Evolutionary conservation across 53 echinoderm and acorn worm species (phyloP).

Genomic region (Astropecten irregularis): DNA sequence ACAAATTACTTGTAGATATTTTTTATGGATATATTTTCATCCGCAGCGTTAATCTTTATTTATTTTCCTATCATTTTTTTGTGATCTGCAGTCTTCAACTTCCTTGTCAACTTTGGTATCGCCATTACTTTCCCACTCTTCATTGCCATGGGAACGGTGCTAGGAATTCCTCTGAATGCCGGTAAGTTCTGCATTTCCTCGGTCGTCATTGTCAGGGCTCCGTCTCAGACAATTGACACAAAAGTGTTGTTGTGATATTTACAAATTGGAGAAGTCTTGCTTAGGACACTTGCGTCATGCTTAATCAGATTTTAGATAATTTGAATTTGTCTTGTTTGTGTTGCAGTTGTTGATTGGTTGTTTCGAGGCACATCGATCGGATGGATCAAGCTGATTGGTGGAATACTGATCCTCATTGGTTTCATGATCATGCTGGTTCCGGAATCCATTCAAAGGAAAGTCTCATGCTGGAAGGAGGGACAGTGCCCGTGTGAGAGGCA

Average conservation of each 20-base stretch:
- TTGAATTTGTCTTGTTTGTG: no score
- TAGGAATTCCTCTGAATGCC: slow-evolving; percentile 89
- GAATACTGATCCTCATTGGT: slow-evolving; percentile 69
- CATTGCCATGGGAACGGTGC: slow-evolving; percentile 73
- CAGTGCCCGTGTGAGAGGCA: slow-evolving; percentile 45
- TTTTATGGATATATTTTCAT: no score
- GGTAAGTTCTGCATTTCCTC: slow-evolving; percentile 65
- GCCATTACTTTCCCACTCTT: slow-evolving; percentile 87
- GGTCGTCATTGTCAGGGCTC: neutral
- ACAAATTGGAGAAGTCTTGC: no score
- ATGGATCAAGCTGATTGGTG: slow-evolving; percentile 62
- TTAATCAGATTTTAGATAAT: no score
- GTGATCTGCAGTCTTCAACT: slow-evolving; percentile 76
- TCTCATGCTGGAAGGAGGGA: slow-evolving; percentile 78
- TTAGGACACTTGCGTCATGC: no score
- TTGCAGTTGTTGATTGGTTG: slow-evolving; percentile 78
- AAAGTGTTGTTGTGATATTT: neutral
- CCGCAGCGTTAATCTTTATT: no score
- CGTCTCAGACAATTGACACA: neutral
- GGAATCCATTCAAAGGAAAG: slow-evolving; percentile 65
- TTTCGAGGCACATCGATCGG: slow-evolving; percentile 59
- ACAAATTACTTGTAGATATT: no score
- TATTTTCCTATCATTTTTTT: neutral
- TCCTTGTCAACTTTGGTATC: slow-evolving; percentile 89
- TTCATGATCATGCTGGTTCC: slow-evolving; percentile 86